Evolutionary conservation across 2,113 vertebrate species (phyloP), one percentile per base, ranked within the genome.

Genomic region (Suncus etruscus): DNA sequence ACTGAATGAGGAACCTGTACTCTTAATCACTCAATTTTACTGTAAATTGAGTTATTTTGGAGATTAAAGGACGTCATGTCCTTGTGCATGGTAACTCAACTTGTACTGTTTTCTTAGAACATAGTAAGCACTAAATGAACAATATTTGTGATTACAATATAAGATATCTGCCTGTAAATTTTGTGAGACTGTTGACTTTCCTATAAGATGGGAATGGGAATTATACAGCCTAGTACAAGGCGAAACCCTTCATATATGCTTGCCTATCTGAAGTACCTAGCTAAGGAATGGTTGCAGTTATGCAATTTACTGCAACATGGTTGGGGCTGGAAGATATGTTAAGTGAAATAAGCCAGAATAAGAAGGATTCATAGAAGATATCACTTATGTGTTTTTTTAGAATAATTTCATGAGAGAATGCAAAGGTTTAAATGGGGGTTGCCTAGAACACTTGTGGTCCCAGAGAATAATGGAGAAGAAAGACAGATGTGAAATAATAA

Each of bases 61-160:
- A 54, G 54, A 54, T 91, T 89, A 66, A 76, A 51, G 79, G 73
- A 90, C 66, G 48, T 91, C 54, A 76, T 70, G 24, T 83, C 14
- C 92, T 86, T 92, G 82, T 79, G 61, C 65, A 75, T 91, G 82
- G 74, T 89, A 66, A 74, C 54, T 91, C 58, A 27, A 39, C 83
- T 69, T 69, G 74, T 83, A 29, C 75, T 22, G 24, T 48, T 72
- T 47, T 65, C 61, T 70, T 94, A 69, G 32, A 66, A 83, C 14
- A 39, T 68, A 51, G 31, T 70, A 85, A 94, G n/a, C 75, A 89
- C 51, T 83, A 84, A 90, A 50, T 78, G 90, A 78, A 69, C 91
- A 61, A n/a, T 31, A 72, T 61, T 39, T 82, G 9, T 87, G 80
- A 83, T 94, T 58, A 45, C 45, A 87, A 87, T 78, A 7, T 72